These are phyloP conservation scores for Eurytoma californica DNA, from an alignment of 2,888 invertebrate species.

Conservation along the genomic window DNA sequence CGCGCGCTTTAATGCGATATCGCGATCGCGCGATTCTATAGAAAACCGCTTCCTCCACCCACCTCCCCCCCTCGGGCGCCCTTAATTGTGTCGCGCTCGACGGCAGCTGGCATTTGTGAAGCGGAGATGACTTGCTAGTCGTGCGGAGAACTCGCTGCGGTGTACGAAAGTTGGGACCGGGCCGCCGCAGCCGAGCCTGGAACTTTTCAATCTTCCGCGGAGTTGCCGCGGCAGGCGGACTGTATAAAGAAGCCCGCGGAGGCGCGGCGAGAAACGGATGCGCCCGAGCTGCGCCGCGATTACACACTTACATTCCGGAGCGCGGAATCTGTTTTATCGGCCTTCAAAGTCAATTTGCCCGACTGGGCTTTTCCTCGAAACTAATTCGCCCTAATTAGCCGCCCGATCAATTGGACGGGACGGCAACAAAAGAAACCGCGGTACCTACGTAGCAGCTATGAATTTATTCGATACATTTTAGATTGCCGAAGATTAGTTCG, in stretches of 20 bases:
- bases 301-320: constrained; percentile 9
- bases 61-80: not conserved
- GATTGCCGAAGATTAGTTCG: not conserved
- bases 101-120: constrained; percentile 29
- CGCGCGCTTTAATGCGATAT: no score
- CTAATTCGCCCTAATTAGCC: constrained; percentile 50
- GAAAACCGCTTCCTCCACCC: no score
- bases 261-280: not conserved
- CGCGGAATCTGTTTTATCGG: constrained; percentile 46
- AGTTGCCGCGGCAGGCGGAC: constrained; percentile 34
- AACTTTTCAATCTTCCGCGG: constrained; percentile 53
- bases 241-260: constrained; percentile 9
- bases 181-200: constrained; percentile 19
- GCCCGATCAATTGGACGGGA: constrained; percentile 16
- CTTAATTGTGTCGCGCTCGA: not conserved
- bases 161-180: constrained; percentile 6
- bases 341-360: constrained; percentile 48
- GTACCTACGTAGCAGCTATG: not conserved
- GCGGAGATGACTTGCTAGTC: constrained; percentile 28
- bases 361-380: constrained; percentile 33
- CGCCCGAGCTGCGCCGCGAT: constrained; percentile 12
- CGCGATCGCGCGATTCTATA: no score
- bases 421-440: not conserved
- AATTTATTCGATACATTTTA: constrained; percentile 3
- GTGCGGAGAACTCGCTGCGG: not conserved